Evolutionary conservation across 30 jellyfish, hydroid and myxozoan genomes (phyloP).

Genomic region (Mastigias papua): DNA sequence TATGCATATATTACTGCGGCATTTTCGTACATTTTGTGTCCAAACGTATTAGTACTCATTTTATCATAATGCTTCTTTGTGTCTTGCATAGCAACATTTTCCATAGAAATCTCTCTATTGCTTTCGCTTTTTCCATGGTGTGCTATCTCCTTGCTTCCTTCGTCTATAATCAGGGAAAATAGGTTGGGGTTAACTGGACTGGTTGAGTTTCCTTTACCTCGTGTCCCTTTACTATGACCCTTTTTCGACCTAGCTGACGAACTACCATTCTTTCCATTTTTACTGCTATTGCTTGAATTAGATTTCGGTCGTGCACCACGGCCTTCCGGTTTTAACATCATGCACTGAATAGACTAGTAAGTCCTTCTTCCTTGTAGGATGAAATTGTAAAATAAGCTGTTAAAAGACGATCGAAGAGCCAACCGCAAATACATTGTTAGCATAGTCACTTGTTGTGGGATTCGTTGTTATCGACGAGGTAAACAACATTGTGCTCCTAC

Average conservation of each 20-base stretch:
- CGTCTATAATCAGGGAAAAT: conserved; percentile 33
- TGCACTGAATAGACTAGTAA: background rate
- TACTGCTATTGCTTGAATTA: conserved; percentile 13
- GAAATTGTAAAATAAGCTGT: background rate
- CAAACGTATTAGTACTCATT: conserved; percentile 48
- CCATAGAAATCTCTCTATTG: conserved; percentile 5
- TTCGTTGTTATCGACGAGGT: conserved; percentile 13
- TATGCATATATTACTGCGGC: conserved; percentile 58
- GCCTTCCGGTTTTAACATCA: conserved; percentile 36
- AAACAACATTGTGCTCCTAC: conserved; percentile 22
- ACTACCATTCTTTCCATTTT: conserved; percentile 5
- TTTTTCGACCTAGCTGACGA: conserved; percentile 20
- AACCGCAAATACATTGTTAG: background rate
- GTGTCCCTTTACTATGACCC: background rate
- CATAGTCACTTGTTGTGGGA: conserved; percentile 1
- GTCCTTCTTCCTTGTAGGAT: background rate
- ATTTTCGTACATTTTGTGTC: conserved; percentile 72
- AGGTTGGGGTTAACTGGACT: conserved; percentile 4
- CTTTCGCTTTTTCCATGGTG: background rate
- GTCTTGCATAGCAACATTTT: conserved; percentile 16
- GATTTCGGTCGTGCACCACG: conserved; percentile 13
- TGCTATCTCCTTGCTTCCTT: conserved; percentile 19
- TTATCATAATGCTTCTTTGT: conserved; percentile 11
- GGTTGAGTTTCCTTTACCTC: background rate
- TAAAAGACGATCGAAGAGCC: background rate